phyloP scores from a whole-genome alignment of 1,140 invertebrate genomes.

The Dolichoris vasculosae region DNA sequence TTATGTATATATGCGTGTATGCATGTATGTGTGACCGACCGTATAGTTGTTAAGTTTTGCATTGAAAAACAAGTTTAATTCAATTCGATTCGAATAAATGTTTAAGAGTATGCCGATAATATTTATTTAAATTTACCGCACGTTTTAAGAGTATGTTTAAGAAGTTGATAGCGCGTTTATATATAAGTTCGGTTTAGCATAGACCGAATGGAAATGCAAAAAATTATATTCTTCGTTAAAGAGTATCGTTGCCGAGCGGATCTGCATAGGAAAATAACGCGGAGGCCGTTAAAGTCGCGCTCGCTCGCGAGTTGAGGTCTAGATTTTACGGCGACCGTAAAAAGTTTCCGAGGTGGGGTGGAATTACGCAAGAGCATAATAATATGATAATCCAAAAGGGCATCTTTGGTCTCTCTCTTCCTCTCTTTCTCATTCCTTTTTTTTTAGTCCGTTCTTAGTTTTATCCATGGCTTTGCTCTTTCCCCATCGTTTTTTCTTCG shows the following conservation, averaged over 20 bases:
- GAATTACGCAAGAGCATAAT: conserved; percentile 55
- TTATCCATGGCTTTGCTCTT: not conserved
- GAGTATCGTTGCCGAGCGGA: conserved; percentile 67
- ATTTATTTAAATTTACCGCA: conserved; percentile 51
- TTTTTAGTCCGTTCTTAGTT: not conserved
- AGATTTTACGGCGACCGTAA: conserved; percentile 66
- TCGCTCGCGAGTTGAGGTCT: conserved; percentile 48
- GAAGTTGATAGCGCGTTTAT: conserved; percentile 39
- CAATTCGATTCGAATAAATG: not conserved
- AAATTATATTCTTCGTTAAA: conserved; percentile 57
- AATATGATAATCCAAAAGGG: conserved; percentile 36
- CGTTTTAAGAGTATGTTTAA: not conserved
- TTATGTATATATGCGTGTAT: not conserved
- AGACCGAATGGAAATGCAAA: conserved; percentile 47
- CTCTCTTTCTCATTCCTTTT: not conserved
- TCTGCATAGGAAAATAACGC: conserved; percentile 71
- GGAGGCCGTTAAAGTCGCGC: conserved; percentile 67
- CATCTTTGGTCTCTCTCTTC: not conserved
- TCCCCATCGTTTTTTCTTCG: too few relatives aligned
- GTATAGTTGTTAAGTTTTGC: not conserved
- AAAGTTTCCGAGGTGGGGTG: conserved; percentile 53
- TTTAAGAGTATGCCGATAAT: not conserved
- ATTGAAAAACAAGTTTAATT: not conserved
- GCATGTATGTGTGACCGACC: too few relatives aligned
- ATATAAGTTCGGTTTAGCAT: not conserved